These are phyloP conservation scores for Lasioglossum leucozonium DNA, from an alignment of 2,888 invertebrate species.

Conservation along the genomic window DNA sequence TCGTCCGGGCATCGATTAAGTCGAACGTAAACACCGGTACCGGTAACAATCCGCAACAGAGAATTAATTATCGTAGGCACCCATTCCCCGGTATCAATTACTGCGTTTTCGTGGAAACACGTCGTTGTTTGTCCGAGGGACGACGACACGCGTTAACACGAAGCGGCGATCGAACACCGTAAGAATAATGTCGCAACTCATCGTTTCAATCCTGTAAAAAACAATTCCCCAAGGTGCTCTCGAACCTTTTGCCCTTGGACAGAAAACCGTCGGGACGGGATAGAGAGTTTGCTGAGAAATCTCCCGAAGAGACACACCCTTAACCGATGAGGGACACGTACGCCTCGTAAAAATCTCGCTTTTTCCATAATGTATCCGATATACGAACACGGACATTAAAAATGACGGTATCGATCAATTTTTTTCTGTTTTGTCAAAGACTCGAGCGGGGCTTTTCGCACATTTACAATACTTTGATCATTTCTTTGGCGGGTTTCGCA, in stretches of 20 bases:
- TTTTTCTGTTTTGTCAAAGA: constrained; percentile 11
- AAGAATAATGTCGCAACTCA: constrained; percentile 29
- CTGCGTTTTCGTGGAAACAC: constrained; percentile 46
- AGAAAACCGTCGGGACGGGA: constrained; percentile 9
- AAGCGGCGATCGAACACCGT: constrained; percentile 30
- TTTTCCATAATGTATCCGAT: neutral
- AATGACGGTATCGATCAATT: neutral
- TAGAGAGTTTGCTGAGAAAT: neutral
- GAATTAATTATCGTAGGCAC: constrained; percentile 29
- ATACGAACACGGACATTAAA: constrained; percentile 1
- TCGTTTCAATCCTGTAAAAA: neutral
- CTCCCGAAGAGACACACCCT: neutral
- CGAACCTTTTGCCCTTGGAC: neutral
- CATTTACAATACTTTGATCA: constrained; percentile 14
- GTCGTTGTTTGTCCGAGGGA: constrained; percentile 45
- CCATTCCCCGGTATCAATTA: constrained; percentile 51
- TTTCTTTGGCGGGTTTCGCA: neutral
- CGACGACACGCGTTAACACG: neutral
- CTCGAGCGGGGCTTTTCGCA: neutral
- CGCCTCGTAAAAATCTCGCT: neutral
- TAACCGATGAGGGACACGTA: neutral
- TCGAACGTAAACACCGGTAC: constrained; percentile 8
- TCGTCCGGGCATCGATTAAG: constrained; percentile 21
- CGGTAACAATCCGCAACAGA: neutral
- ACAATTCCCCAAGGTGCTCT: neutral